These are phyloP conservation scores for Alosa alosa DNA, from an alignment of 2,113 vertebrate genomes.

Conservation along the genomic window DNA sequence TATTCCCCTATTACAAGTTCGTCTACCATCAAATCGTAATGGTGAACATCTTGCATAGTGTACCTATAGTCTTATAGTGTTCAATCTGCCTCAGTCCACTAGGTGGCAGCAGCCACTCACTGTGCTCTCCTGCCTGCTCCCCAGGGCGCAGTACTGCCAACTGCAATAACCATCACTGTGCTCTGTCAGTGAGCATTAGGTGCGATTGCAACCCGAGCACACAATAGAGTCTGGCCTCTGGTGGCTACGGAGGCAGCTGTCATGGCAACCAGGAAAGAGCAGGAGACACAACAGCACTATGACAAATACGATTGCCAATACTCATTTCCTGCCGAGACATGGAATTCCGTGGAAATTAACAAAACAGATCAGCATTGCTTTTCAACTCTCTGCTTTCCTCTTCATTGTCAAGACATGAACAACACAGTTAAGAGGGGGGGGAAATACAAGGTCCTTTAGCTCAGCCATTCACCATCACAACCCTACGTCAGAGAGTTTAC, in stretches of 20 bases:
- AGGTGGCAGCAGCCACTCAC: constrained; percentile 66
- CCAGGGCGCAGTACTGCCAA: neutral
- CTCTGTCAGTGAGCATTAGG: neutral
- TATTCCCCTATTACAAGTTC: too few species aligned
- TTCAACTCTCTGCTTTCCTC: neutral
- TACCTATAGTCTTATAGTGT: too few species aligned
- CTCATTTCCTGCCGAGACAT: neutral
- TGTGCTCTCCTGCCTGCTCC: neutral
- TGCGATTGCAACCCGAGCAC: constrained; percentile 2
- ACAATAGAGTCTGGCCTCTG: neutral
- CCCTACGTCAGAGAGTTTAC: neutral
- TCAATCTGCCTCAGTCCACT: constrained; percentile 38
- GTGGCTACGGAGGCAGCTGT: neutral
- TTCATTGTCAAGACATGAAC: neutral
- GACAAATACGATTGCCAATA: constrained; percentile 13
- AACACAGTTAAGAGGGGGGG: neutral
- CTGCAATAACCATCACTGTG: neutral
- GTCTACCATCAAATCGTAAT: too few species aligned
- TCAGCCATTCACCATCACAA: neutral
- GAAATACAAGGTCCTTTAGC: neutral
- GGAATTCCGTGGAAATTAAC: neutral
- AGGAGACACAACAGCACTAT: neutral
- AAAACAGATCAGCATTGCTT: neutral
- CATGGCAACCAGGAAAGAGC: constrained; percentile 2
- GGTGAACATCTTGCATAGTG: too few species aligned